phyloP scores from a whole-genome alignment of 2,797 vertebrate species.

The Choloepus didactylus region DNA sequence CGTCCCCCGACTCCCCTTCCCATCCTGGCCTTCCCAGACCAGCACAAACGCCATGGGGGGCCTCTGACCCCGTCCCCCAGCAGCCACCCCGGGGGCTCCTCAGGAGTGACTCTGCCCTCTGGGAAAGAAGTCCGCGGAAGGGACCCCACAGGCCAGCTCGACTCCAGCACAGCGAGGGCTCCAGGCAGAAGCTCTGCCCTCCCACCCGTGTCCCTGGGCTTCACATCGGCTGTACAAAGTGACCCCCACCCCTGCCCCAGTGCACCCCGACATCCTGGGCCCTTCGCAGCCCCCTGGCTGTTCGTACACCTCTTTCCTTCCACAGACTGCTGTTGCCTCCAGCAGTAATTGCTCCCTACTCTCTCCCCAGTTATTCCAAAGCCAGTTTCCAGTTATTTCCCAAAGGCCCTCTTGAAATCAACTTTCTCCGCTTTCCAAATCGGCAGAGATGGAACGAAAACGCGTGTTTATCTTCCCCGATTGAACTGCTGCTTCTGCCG shows the following conservation, averaged over 20 bases:
- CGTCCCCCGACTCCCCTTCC: no score
- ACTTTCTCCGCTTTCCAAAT: constrained; percentile 58
- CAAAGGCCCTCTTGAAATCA: constrained; percentile 65
- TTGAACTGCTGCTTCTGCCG: background rate
- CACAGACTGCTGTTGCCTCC: accelerated
- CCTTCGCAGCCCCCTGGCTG: accelerated
- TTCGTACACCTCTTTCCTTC: background rate
- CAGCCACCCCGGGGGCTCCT: background rate
- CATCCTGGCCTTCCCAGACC: accelerated
- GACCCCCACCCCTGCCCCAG: accelerated
- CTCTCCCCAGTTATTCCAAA: background rate
- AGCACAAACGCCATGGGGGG: accelerated
- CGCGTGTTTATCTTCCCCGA: background rate
- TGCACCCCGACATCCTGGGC: accelerated
- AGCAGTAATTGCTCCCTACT: background rate
- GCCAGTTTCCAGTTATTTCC: constrained; percentile 63
- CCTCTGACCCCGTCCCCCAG: background rate
- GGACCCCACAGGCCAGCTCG: accelerated
- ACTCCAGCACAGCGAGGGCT: no score
- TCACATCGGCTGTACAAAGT: no score
- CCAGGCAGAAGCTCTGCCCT: no score
- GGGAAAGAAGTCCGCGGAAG: no score
- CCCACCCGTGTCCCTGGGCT: no score
- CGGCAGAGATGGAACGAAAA: constrained; percentile 57
- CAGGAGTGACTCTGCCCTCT: no score